Evolutionary conservation across 2,797 vertebrate species (phyloP), one percentile per base, ranked within the genome.

Genomic region (Paedocypris micromegethes): DNA sequence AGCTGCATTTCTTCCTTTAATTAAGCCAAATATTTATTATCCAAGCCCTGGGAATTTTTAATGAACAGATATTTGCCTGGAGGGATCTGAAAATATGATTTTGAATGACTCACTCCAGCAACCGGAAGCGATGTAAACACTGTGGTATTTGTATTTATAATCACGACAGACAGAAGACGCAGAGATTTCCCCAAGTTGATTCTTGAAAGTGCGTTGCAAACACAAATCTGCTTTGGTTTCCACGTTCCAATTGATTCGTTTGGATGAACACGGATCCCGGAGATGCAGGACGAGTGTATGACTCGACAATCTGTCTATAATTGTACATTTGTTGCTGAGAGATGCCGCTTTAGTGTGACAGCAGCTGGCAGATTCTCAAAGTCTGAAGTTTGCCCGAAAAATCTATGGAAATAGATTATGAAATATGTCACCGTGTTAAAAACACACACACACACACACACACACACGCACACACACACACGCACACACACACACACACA

Each of bases 341-440:
- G 56, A 46, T 68, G 51, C 41, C 67, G 71, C 45, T 64, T 68
- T 59, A 54, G 58, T 63, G 44, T 58, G 56, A 66, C 57, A 42
- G 45, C 54, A 57, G 58, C 74, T 76, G 74, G 66, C 74, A 70
- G 48, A 49, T 62, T 70, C 57, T 72, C 62, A 76, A 70, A 54
- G 51, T 2, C 50, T 76, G 71, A 67, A 23, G 23, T 23, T 23
- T 23, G 23, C 23, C 23, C 23, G 23, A 23, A 23, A 23, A 23
- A 23, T 23, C 23, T 23, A 23, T 23, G 23, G 23, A 23, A 23
- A 23, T 23, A 23, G 23, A 23, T 23, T 23, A 23, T 23, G 23
- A 23, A 23, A 23, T 23, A 23, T 23, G 23, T 23, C 23, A 23
- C 23, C 23, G 23, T 23, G 23, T 23, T 23, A 23, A 23, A 23